phyloP scores from a whole-genome alignment of 2,888 invertebrate genomes.

The Plebejus melissa region DNA sequence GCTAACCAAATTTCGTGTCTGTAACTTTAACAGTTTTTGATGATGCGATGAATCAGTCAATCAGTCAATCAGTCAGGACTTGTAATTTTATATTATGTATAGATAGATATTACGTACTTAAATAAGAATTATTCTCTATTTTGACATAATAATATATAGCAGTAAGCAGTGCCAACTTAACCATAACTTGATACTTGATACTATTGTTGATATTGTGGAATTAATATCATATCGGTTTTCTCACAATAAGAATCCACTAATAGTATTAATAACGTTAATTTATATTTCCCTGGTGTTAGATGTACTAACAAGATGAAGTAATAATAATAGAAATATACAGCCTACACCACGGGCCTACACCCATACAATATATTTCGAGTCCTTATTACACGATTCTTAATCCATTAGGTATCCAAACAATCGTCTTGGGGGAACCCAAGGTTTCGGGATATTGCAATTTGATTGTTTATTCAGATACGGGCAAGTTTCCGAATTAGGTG shows the following conservation, averaged over 20 bases:
- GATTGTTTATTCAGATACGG: constrained; percentile 73
- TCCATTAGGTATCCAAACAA: constrained; percentile 27
- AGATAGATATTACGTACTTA: too few species aligned
- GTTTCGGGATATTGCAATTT: constrained; percentile 56
- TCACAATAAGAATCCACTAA: neutral
- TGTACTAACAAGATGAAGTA: neutral
- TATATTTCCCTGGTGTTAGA: neutral
- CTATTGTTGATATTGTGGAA: neutral
- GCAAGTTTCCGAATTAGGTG: constrained; percentile 71
- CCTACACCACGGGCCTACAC: constrained; percentile 8
- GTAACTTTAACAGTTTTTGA: too few species aligned
- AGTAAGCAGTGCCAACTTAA: too few species aligned
- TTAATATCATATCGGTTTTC: neutral
- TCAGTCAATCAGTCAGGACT: too few species aligned
- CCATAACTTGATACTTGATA: neutral
- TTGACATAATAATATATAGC: too few species aligned
- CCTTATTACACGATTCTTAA: constrained; percentile 21
- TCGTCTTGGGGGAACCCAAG: constrained; percentile 32
- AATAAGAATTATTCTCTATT: too few species aligned
- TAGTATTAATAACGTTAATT: neutral
- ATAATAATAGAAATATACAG: neutral
- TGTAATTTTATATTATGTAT: too few species aligned
- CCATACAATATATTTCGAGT: constrained; percentile 2
- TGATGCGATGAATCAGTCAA: too few species aligned
- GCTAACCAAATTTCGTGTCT: too few species aligned